Base-by-base conservation (phyloP, 2,797 vertebrate species). In the Telmatherina bonti region DNA sequence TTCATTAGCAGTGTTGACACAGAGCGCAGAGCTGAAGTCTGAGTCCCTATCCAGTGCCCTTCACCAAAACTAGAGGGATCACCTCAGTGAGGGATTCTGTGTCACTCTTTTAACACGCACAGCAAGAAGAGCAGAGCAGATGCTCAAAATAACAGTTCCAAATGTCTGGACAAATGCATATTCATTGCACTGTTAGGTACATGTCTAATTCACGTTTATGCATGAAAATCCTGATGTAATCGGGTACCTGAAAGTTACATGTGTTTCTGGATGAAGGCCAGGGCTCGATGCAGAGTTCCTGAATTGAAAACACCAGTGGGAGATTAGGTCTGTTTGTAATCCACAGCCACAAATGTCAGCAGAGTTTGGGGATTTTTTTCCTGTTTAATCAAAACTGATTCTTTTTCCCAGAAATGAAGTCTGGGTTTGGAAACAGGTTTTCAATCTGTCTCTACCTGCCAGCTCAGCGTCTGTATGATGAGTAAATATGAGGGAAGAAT, bases 1-100 rank as follows among this genome's bases (percentile, higher is more conserved):
- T 86, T 92, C 90, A 93, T 74, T n/a, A 7, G 67, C 67, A 36
- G 88, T 80, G 89, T 90, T 92, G 90, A 93, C 92, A 90, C 76
- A 78, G 69, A 75, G 84, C 70, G 66, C 74, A 66, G 79, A 71
- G 80, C 78, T 67, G 73, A 83, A 78, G 78, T 79, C 85, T 81
- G 85, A 83, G 79, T 85, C 87, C 63, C 72, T 71, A 75, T n/a
- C 79, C 70, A 55, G 24, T 84, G 79, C 81, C 91, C 88, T 89
- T 90, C 79, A 84, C 84, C 82, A 89, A 83, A 90, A 91, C 86
- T 85, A 76, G 68, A 80, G 81, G 85, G 84, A 87, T 90, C 87
- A 84, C 85, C 81, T 82, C 83, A 52, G 82, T 58, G 11, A 79
- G 63, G 71, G 83, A 87, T 91, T 86, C 70, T 79, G 74, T 91